Percentiles rank a stretch among this genome's conserved stretches.
These are phyloP conservation scores for Eidolon dupreanum DNA, from an alignment of 2,797 vertebrate species.

Conservation along the genomic window DNA sequence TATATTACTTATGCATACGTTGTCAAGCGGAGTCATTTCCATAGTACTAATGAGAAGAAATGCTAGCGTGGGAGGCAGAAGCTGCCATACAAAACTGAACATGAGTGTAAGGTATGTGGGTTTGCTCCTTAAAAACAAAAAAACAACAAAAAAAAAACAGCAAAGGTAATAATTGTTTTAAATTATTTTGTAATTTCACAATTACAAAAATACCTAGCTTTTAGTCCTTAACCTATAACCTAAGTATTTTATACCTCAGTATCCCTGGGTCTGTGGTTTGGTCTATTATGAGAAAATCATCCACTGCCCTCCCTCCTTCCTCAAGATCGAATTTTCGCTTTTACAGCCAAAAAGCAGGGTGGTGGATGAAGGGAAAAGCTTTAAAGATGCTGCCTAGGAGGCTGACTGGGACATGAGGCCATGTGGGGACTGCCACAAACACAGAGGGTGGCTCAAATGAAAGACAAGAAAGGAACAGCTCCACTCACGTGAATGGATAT, in stretches of 20 bases:
- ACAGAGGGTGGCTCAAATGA: conserved; percentile 12
- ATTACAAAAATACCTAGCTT: conserved; percentile 72
- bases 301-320: conserved; percentile 36
- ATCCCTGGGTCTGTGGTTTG: conserved; percentile 76
- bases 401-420: conserved; percentile 49
- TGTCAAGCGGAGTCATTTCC: conserved; percentile 76
- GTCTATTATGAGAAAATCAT: conserved; percentile 78
- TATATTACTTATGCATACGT: conserved; percentile 65
- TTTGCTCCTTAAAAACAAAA: conserved; percentile 28
- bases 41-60: conserved; percentile 64
- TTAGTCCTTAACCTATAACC: conserved; percentile 78
- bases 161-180: conserved; percentile 41
- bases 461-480: not conserved
- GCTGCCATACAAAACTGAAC: conserved; percentile 62
- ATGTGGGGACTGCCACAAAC: not conserved
- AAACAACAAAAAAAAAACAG: not conserved
- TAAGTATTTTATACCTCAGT: conserved; percentile 77
- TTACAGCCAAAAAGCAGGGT: conserved; percentile 73
- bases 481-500: not conserved
- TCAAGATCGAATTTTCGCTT: conserved; percentile 78
- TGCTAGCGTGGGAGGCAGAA: conserved; percentile 20
- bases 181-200: not conserved
- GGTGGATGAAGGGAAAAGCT: conserved; percentile 33
- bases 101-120: not conserved
- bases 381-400: conserved; percentile 68